These are phyloP conservation scores for Phocides pigmalion DNA, from an alignment of 1,140 invertebrate genomes.

Conservation along the genomic window DNA sequence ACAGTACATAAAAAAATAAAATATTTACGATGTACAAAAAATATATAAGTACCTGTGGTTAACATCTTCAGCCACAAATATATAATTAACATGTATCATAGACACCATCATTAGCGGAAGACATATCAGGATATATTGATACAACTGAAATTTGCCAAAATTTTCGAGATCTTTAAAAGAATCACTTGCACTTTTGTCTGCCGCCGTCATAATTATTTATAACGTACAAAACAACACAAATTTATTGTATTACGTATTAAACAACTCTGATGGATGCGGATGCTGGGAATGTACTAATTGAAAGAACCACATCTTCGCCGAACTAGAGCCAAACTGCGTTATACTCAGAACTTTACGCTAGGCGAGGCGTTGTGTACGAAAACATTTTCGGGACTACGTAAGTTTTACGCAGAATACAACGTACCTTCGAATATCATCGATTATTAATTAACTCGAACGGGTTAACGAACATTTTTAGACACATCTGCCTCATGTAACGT, in stretches of 20 bases:
- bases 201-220: constrained; percentile 27
- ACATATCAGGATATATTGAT: constrained; percentile 65
- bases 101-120: constrained; percentile 61
- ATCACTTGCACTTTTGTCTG: constrained; percentile 21
- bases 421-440: constrained; percentile 9
- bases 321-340: neutral
- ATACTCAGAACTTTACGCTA: too few species aligned
- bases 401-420: constrained; percentile 19
- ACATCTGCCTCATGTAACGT: neutral
- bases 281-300: constrained; percentile 42
- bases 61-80: constrained; percentile 67
- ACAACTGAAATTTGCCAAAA: constrained; percentile 60
- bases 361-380: too few species aligned
- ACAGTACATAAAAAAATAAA: too few species aligned
- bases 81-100: constrained; percentile 70
- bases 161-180: constrained; percentile 44
- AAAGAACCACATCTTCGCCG: constrained; percentile 22
- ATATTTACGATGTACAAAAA: too few species aligned
- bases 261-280: constrained; percentile 33
- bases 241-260: neutral
- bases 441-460: constrained; percentile 2
- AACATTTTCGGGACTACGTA: neutral
- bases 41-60: constrained; percentile 55
- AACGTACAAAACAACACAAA: constrained; percentile 5
- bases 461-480: neutral